These are phyloP conservation scores for Dascyllus trimaculatus DNA, from an alignment of 2,113 vertebrate genomes.

Conservation along the genomic window DNA sequence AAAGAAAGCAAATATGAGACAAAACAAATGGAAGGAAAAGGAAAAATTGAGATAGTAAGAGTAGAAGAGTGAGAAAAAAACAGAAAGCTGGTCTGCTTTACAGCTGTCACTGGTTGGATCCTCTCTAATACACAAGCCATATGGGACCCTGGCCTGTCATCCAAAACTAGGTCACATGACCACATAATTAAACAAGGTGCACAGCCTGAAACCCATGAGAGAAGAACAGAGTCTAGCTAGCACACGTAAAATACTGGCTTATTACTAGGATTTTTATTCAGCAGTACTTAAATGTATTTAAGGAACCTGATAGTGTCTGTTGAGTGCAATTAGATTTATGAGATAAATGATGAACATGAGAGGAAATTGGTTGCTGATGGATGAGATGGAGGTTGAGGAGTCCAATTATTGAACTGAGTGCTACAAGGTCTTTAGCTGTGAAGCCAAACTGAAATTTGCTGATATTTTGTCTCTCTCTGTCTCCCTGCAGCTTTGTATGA, in stretches of 20 bases:
- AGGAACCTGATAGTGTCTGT: background rate
- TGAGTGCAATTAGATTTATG: constrained; percentile 14
- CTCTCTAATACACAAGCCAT: constrained; percentile 61
- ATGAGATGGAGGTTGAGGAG: constrained; percentile 5
- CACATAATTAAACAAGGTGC: constrained; percentile 64
- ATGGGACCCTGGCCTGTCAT: constrained; percentile 68
- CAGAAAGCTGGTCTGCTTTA: constrained; percentile 42
- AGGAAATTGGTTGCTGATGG: constrained; percentile 16
- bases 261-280: constrained; percentile 6
- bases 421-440: background rate
- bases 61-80: constrained; percentile 8
- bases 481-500: constrained; percentile 89
- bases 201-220: constrained; percentile 34
- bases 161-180: constrained; percentile 77
- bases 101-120: constrained; percentile 73
- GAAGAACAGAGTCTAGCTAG: background rate
- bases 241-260: constrained; percentile 6
- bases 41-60: background rate
- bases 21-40: constrained; percentile 29
- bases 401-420: constrained; percentile 14
- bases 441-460: constrained; percentile 31
- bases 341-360: constrained; percentile 20
- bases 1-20: constrained; percentile 27
- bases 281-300: background rate
- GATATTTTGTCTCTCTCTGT: constrained; percentile 10